phyloP scores from a whole-genome alignment of 1,140 invertebrate species.

The Heliconius hermathena region DNA sequence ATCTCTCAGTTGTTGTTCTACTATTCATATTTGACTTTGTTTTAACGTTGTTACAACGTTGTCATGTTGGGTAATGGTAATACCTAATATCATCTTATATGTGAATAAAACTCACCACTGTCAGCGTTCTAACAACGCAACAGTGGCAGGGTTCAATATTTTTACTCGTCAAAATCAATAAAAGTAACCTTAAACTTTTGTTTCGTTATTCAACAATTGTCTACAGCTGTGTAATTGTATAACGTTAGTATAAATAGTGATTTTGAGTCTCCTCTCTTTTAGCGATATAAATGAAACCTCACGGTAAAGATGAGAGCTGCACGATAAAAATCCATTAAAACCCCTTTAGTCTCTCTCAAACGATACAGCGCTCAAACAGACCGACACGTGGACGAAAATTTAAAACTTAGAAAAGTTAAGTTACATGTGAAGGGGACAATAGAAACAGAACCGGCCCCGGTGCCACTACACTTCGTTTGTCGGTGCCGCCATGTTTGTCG shows the following conservation, averaged over 20 bases:
- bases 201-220: neutral
- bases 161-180: neutral
- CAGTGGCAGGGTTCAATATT: neutral
- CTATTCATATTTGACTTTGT: neutral
- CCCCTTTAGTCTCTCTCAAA: constrained; percentile 8
- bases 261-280: neutral
- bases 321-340: constrained; percentile 10
- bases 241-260: neutral
- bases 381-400: neutral
- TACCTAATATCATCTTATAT: neutral
- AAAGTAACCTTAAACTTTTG: neutral
- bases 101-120: neutral
- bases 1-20: neutral
- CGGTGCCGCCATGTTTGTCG: neutral
- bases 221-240: neutral
- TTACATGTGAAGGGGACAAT: constrained; percentile 1
- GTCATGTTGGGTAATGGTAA: neutral
- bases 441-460: neutral
- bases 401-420: neutral
- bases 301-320: neutral
- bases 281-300: neutral
- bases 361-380: neutral
- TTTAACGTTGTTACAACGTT: neutral
- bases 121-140: neutral
- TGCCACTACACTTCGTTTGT: neutral